Percentiles rank a stretch among this genome's conserved stretches.
Conservation (phyloP, 2,797 vertebrate species). For the Ibycter americanus region DNA sequence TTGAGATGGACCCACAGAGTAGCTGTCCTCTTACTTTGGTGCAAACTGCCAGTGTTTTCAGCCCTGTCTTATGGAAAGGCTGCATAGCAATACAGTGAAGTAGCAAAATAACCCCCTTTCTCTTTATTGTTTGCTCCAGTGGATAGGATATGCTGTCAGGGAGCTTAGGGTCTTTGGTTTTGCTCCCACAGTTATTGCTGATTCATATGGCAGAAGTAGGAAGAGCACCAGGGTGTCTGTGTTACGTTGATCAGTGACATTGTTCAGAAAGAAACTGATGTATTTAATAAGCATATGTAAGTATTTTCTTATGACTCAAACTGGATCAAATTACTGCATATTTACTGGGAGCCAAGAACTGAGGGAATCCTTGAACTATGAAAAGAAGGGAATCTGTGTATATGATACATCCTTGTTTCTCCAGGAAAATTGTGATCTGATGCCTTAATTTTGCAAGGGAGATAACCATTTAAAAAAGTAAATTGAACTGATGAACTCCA, state of each 20-base stretch:
- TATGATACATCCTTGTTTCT: background rate
- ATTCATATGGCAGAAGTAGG: background rate
- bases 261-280: background rate
- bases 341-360: background rate
- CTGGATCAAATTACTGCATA: background rate
- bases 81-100: background rate
- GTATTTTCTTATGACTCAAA: background rate
- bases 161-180: background rate
- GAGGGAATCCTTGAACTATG: background rate
- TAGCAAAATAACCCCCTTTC: background rate
- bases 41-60: background rate
- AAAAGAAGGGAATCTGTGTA: background rate
- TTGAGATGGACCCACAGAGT: background rate
- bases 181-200: background rate
- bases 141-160: fast-evolving
- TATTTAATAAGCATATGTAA: background rate
- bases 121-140: background rate
- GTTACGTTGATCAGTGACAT: background rate
- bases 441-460: background rate
- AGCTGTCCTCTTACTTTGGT: background rate
- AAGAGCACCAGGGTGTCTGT: background rate
- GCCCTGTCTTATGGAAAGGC: background rate
- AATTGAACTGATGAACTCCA: background rate
- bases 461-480: background rate
- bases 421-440: background rate